phyloP scores from a whole-genome alignment of 2,113 vertebrate genomes.

The Hippoglossus stenolepis region DNA sequence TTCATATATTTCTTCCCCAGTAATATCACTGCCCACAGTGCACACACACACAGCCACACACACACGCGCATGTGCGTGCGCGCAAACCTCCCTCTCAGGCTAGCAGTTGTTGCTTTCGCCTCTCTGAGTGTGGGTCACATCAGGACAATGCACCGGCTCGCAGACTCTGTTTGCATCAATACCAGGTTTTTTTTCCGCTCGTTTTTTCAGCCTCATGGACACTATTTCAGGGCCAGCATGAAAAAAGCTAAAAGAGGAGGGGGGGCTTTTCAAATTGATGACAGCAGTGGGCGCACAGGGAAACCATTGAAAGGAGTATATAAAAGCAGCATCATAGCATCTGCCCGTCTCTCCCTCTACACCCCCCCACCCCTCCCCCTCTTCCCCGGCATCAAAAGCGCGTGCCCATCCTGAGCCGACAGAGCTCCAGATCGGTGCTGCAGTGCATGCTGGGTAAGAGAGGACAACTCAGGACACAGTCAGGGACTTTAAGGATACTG shows the following conservation, averaged over 20 bases:
- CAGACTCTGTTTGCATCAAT: conserved; percentile 57
- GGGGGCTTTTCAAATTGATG: conserved; percentile 46
- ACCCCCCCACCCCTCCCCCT: neutral
- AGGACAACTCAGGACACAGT: conserved; percentile 78
- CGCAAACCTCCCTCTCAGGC: conserved; percentile 26
- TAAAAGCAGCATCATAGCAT: conserved; percentile 51
- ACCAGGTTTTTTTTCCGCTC: neutral
- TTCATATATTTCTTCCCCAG: neutral
- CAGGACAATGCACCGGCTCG: conserved; percentile 60
- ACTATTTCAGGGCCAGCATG: conserved; percentile 34
- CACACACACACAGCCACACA: neutral
- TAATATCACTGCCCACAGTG: neutral
- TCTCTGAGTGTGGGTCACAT: conserved; percentile 52
- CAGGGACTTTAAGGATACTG: conserved; percentile 78
- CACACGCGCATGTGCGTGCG: neutral
- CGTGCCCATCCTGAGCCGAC: conserved; percentile 60
- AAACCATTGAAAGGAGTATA: conserved; percentile 41
- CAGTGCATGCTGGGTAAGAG: conserved; percentile 68
- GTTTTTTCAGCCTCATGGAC: conserved; percentile 50
- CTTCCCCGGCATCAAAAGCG: conserved; percentile 61
- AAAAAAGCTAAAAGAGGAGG: neutral
- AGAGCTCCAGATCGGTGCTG: conserved; percentile 56
- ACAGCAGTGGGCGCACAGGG: conserved; percentile 31
- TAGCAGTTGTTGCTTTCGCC: conserved; percentile 29
- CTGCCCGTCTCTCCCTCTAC: conserved; percentile 7